Evolutionary conservation across 1,140 invertebrate species (phyloP).

Genomic region (Penaeus japonicus): DNA sequence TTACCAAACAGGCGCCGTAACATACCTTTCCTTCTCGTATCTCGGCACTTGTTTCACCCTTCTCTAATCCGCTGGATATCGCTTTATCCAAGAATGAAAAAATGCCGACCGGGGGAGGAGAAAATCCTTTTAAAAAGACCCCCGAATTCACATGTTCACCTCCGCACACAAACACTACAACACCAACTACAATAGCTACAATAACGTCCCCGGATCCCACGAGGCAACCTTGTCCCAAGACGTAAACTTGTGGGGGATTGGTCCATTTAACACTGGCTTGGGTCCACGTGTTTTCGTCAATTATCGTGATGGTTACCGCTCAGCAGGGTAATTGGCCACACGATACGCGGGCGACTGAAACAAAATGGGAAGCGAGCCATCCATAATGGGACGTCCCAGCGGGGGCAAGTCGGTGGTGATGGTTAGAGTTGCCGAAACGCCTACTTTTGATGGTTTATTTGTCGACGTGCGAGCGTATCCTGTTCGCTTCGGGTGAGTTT

Average conservation of each 20-base stretch:
- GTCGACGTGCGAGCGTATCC: background rate
- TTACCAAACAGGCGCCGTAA: no score
- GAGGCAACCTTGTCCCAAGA: conserved; percentile 37
- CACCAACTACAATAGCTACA: conserved; percentile 22
- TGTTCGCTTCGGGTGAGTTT: background rate
- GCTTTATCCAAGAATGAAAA: no score
- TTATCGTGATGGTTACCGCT: conserved; percentile 49
- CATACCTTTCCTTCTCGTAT: no score
- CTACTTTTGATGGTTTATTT: conserved; percentile 3
- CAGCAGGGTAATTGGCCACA: conserved; percentile 46
- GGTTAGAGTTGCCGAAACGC: conserved; percentile 27
- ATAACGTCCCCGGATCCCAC: conserved; percentile 1
- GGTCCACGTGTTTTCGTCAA: conserved; percentile 48
- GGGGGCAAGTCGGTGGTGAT: conserved; percentile 35
- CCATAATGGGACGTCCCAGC: conserved; percentile 41
- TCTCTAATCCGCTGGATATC: no score
- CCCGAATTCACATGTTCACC: conserved; percentile 37
- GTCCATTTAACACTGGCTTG: conserved; percentile 49
- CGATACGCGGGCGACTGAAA: conserved; percentile 38
- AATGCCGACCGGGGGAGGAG: background rate
- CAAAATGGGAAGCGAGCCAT: conserved; percentile 50
- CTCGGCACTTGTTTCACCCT: no score
- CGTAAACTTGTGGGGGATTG: conserved; percentile 51
- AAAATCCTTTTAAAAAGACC: background rate
- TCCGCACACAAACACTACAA: conserved; percentile 39